Percentiles rank a stretch among this genome's conserved stretches.
phyloP scores from a whole-genome alignment of 2,888 invertebrate species.

The Drosophila greeni region DNA sequence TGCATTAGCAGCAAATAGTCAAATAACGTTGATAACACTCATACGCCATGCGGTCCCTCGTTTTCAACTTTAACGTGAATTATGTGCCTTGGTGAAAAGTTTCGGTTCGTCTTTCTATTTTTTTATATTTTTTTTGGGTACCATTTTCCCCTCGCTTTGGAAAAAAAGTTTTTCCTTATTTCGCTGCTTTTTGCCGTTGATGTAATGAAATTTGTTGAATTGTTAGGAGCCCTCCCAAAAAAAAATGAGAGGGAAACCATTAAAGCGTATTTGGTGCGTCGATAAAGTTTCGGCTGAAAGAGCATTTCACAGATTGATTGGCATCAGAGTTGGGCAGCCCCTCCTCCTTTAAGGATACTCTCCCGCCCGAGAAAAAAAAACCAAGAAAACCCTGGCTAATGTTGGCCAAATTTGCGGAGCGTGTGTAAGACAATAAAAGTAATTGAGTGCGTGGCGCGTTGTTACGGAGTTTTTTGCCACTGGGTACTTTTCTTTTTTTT shows the following conservation, averaged over 20 bases:
- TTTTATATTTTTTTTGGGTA: slow-evolving; percentile 12
- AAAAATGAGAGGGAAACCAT: slow-evolving; percentile 49
- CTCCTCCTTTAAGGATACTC: background rate
- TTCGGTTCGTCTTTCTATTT: slow-evolving; percentile 6
- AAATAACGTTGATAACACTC: slow-evolving; percentile 65
- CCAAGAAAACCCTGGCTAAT: slow-evolving; percentile 42
- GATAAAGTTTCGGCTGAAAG: slow-evolving; percentile 56
- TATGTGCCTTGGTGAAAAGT: slow-evolving; percentile 53
- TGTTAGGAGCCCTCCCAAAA: slow-evolving; percentile 46
- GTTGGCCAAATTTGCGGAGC: slow-evolving; percentile 66
- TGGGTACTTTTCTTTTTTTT: slow-evolving; percentile 9
- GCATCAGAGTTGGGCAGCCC: slow-evolving; percentile 58
- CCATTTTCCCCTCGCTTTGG: slow-evolving; percentile 3
- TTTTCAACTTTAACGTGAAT: slow-evolving; percentile 64
- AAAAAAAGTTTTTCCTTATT: slow-evolving; percentile 51
- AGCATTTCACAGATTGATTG: slow-evolving; percentile 71
- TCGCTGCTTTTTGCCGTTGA: slow-evolving; percentile 54
- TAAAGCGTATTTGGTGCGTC: slow-evolving; percentile 60
- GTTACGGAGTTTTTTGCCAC: slow-evolving; percentile 37
- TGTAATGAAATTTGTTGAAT: slow-evolving; percentile 70
- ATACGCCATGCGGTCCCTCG: slow-evolving; percentile 65
- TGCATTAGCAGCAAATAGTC: slow-evolving; percentile 68
- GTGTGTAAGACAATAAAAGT: slow-evolving; percentile 73
- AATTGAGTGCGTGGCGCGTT: slow-evolving; percentile 68
- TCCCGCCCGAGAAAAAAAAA: background rate